Evolutionary conservation across 2,888 invertebrate species (phyloP).

Genomic region (Nephrotoma guestfalica): DNA sequence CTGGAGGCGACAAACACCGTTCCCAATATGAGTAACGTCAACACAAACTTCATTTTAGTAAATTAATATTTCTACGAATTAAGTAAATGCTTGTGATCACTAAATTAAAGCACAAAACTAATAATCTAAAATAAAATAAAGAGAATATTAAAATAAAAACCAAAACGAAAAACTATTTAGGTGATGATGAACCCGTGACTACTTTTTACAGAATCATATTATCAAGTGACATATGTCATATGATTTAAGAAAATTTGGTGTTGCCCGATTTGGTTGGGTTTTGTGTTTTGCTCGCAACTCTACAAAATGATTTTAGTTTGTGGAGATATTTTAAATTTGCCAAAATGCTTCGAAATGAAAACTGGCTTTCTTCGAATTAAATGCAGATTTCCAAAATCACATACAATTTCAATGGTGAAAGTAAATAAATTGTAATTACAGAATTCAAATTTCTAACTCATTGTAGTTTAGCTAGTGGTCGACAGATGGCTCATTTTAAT

Average conservation of each 20-base stretch:
- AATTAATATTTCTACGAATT: background rate
- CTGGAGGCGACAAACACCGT: background rate
- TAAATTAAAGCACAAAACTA: background rate
- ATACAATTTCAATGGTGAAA: too few relatives aligned
- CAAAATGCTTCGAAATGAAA: too few relatives aligned
- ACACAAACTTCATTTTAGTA: background rate
- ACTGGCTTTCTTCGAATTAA: too few relatives aligned
- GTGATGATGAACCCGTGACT: background rate
- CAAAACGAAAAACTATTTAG: background rate
- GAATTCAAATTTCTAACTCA: too few relatives aligned
- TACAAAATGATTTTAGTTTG: background rate
- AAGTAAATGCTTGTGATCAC: background rate
- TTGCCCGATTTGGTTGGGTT: background rate
- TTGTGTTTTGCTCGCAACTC: background rate
- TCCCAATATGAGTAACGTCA: background rate
- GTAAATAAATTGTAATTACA: too few relatives aligned
- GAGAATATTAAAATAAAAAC: background rate
- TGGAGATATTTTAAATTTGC: background rate
- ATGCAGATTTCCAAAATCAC: too few relatives aligned
- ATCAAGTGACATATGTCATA: conserved; percentile 6
- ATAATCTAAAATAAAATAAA: background rate
- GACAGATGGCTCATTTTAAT: too few relatives aligned
- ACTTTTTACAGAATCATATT: conserved; percentile 1
- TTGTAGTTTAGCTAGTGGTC: too few relatives aligned
- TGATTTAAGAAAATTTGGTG: background rate